These are phyloP conservation scores for Pseudorhombus dupliciocellatus DNA, from an alignment of 2,113 vertebrate genomes.

Conservation along the genomic window DNA sequence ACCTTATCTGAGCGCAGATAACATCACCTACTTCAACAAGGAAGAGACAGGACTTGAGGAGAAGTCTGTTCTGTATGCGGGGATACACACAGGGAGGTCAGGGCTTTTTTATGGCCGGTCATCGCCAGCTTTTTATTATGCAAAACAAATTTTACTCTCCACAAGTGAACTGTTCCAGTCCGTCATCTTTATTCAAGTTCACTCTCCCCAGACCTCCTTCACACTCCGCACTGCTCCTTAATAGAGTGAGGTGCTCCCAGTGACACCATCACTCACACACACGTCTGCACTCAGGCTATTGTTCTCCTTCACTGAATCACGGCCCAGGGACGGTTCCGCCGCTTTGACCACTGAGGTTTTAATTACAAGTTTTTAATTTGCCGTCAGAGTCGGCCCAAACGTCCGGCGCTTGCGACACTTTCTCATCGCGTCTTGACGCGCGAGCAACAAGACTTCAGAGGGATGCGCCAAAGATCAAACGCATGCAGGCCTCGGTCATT, in stretches of 20 bases:
- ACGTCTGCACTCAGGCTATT: constrained; percentile 51
- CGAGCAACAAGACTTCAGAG: constrained; percentile 46
- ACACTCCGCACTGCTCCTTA: constrained; percentile 65
- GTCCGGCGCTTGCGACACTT: not conserved
- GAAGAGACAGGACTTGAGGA: constrained; percentile 24
- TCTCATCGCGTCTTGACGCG: constrained; percentile 18
- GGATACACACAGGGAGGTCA: constrained; percentile 38
- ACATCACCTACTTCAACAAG: constrained; percentile 51
- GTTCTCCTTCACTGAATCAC: constrained; percentile 22
- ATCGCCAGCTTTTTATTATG: constrained; percentile 59
- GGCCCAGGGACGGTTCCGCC: not conserved
- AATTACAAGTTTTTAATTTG: not conserved
- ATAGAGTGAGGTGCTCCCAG: constrained; percentile 63
- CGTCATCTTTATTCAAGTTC: constrained; percentile 74
- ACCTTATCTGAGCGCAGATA: constrained; percentile 61
- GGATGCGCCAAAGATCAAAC: constrained; percentile 61
- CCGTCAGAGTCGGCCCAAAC: not conserved
- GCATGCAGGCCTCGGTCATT: constrained; percentile 48
- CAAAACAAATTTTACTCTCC: constrained; percentile 56
- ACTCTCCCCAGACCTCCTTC: constrained; percentile 62
- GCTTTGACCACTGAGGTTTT: constrained; percentile 6
- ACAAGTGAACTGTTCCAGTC: constrained; percentile 36
- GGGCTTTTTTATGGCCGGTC: constrained; percentile 53
- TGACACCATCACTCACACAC: constrained; percentile 70
- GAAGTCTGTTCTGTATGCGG: constrained; percentile 15